These are phyloP conservation scores for Cataglyphis altisquamis DNA, from an alignment of 2,888 invertebrate species.

Conservation along the genomic window DNA sequence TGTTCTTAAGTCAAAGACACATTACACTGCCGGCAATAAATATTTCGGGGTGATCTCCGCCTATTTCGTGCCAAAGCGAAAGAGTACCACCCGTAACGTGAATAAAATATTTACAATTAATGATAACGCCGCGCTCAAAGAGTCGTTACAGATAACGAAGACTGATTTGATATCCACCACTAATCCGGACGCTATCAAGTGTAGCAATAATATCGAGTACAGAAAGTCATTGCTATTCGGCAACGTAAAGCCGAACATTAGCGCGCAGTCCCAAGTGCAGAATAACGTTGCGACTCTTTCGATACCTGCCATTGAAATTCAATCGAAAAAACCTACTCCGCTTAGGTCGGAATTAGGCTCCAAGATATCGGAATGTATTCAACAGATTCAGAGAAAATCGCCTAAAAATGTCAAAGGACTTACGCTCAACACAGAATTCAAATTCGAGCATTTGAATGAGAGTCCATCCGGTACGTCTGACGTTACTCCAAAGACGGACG, in stretches of 20 bases:
- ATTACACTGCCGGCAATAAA: constrained; percentile 62
- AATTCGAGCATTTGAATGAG: constrained; percentile 79
- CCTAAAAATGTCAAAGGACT: constrained; percentile 81
- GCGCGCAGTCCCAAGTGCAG: not conserved
- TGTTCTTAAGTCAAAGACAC: constrained; percentile 45
- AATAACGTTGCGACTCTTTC: constrained; percentile 12
- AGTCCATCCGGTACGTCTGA: constrained; percentile 76
- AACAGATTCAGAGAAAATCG: constrained; percentile 77
- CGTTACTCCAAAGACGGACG: constrained; percentile 67
- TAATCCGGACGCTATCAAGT: constrained; percentile 87
- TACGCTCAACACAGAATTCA: constrained; percentile 77
- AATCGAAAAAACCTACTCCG: constrained; percentile 51
- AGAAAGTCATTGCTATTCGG: constrained; percentile 81
- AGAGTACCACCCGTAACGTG: constrained; percentile 43
- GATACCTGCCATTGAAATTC: constrained; percentile 42
- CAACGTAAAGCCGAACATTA: constrained; percentile 42
- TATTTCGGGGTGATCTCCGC: constrained; percentile 61
- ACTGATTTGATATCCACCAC: constrained; percentile 90
- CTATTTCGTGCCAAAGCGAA: constrained; percentile 58
- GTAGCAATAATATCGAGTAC: constrained; percentile 85
- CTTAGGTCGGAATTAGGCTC: constrained; percentile 73
- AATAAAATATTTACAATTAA: constrained; percentile 79
- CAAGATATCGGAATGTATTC: constrained; percentile 79
- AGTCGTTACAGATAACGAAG: constrained; percentile 88
- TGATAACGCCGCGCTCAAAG: constrained; percentile 74